Evolutionary conservation across 2,888 invertebrate genomes (phyloP).

Genomic region (Caenorhabditis imperialis): DNA sequence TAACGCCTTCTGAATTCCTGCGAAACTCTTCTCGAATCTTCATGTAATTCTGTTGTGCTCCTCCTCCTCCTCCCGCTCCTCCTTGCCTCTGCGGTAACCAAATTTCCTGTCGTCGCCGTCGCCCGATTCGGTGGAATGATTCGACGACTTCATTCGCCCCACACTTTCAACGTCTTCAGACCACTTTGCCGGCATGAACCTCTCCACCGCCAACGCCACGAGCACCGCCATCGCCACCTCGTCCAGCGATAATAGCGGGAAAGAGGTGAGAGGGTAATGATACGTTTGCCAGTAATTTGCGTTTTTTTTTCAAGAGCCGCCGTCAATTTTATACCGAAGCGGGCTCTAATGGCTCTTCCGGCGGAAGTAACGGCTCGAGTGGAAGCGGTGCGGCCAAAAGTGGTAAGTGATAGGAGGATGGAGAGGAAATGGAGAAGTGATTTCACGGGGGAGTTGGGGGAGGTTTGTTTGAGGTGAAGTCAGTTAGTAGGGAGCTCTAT

Average conservation of each 20-base stretch:
- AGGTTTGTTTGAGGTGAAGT: no score
- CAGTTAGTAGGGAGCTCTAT: no score
- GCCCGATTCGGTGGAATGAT: constrained; percentile 21
- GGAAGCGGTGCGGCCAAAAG: constrained; percentile 21
- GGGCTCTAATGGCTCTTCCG: constrained; percentile 26
- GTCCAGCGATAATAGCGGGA: constrained; percentile 45
- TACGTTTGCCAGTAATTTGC: constrained; percentile 10
- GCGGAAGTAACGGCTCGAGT: constrained; percentile 41
- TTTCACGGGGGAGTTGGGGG: no score
- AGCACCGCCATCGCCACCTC: constrained; percentile 16
- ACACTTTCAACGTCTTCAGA: constrained; percentile 22
- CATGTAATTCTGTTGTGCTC: constrained; percentile 20
- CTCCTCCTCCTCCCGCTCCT: constrained; percentile 1
- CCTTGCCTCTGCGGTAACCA: constrained; percentile 38
- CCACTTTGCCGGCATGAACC: constrained; percentile 55
- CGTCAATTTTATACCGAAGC: constrained; percentile 52
- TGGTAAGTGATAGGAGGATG: constrained; percentile 25
- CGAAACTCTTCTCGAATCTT: no score
- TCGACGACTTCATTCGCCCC: constrained; percentile 5
- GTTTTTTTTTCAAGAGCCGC: constrained; percentile 28
- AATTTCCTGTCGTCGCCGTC: constrained; percentile 57
- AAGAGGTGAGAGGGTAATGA: constrained; percentile 1
- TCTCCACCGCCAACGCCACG: constrained; percentile 31
- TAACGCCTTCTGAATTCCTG: no score
- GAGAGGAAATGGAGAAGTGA: no score